Percentiles rank a stretch among this genome's conserved stretches.
Conservation (phyloP, 1,140 invertebrate species). For the Drosophila setifemur region DNA sequence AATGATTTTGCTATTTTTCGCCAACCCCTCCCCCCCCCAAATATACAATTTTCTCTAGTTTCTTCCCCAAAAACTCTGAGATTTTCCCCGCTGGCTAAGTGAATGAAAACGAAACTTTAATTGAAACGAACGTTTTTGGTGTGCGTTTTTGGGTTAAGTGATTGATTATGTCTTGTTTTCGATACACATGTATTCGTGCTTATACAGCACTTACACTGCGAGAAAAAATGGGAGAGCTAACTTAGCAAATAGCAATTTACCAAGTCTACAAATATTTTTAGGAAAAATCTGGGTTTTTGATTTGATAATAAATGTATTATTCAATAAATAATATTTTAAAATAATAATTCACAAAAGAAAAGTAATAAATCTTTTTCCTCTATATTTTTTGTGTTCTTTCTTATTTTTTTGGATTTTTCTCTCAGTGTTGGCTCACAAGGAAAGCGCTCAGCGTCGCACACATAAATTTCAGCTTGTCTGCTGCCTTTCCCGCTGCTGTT, state of each 20-base stretch:
- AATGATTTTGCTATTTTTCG: constrained; percentile 18
- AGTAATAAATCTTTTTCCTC: too few relatives aligned
- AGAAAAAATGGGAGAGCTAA: constrained; percentile 10
- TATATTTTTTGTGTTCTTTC: too few relatives aligned
- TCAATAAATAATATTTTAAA: background rate
- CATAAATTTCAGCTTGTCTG: constrained; percentile 47
- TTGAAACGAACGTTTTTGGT: constrained; percentile 74
- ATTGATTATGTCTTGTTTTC: constrained; percentile 78
- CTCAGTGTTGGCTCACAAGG: background rate
- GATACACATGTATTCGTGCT: constrained; percentile 21
- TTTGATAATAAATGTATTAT: background rate
- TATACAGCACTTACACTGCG: constrained; percentile 12
- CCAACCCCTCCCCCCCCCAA: background rate
- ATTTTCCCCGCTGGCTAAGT: constrained; percentile 41
- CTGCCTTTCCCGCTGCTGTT: constrained; percentile 8
- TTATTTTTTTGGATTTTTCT: background rate
- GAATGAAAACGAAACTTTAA: constrained; percentile 79
- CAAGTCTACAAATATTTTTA: too few relatives aligned
- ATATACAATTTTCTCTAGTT: background rate
- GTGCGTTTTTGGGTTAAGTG: constrained; percentile 66
- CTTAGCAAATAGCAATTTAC: too few relatives aligned
- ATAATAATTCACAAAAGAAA: too few relatives aligned
- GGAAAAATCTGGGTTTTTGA: too few relatives aligned
- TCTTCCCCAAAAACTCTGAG: too few relatives aligned
- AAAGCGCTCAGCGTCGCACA: constrained; percentile 14